Percentiles rank a stretch among this genome's conserved stretches.
Evolutionary conservation across 2,113 vertebrate species (phyloP).

Genomic region (Lagopus muta): DNA sequence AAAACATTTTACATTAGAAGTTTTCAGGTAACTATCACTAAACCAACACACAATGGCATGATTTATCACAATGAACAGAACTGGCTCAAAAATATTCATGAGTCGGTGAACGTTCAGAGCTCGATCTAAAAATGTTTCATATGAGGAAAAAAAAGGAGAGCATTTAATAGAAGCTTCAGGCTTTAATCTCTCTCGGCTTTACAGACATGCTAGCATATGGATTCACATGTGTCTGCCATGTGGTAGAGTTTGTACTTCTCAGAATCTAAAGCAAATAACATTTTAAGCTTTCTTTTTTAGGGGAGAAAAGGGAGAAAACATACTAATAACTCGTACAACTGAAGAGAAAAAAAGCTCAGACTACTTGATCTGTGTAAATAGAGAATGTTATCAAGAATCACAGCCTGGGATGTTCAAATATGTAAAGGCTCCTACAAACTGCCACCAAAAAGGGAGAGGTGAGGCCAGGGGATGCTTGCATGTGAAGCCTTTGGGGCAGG

Average conservation of each 20-base stretch:
- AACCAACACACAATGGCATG: constrained; percentile 13
- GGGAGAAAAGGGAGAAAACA: constrained; percentile 46
- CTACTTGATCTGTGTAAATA: not conserved
- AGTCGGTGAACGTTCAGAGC: constrained; percentile 41
- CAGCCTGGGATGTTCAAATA: not conserved
- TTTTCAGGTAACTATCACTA: constrained; percentile 64
- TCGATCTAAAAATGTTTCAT: constrained; percentile 61
- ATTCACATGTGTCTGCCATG: constrained; percentile 72
- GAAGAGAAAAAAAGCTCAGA: not conserved
- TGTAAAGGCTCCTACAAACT: not conserved
- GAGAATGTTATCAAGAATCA: not conserved
- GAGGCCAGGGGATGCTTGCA: not conserved
- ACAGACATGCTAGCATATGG: constrained; percentile 74
- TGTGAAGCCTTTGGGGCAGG: not conserved
- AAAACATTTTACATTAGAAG: constrained; percentile 61
- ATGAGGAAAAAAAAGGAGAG: constrained; percentile 50
- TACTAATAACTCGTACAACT: constrained; percentile 1
- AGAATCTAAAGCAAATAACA: constrained; percentile 73
- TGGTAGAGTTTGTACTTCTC: constrained; percentile 60
- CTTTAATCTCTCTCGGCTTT: constrained; percentile 61
- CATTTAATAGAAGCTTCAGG: constrained; percentile 64
- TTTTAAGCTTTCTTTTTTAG: constrained; percentile 66
- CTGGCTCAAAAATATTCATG: constrained; percentile 50
- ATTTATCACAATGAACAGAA: constrained; percentile 32
- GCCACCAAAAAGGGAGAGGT: not conserved